Conservation (phyloP, 2,888 invertebrate genomes). For the Chloroclystis v-ata region DNA sequence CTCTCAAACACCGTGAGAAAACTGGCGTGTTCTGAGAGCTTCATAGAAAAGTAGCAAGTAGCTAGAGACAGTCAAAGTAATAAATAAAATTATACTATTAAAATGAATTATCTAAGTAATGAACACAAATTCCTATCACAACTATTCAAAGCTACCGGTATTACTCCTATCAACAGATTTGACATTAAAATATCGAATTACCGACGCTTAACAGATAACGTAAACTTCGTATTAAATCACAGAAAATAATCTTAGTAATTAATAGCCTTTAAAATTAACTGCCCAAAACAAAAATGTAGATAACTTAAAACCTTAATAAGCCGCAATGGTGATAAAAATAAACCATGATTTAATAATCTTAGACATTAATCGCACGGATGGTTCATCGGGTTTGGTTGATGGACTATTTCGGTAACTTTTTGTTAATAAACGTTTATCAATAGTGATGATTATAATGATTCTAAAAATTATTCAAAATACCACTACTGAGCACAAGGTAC, state of each 20-base stretch:
- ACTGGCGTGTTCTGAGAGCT: no score
- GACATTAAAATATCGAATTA: conserved; percentile 2
- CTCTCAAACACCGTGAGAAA: no score
- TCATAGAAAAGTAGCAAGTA: no score
- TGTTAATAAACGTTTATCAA: no score
- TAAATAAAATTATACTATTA: no score
- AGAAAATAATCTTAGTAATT: conserved; percentile 13
- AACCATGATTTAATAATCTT: neutral
- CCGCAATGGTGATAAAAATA: conserved; percentile 29
- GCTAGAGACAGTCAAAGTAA: no score
- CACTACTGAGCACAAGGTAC: no score
- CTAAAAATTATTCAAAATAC: no score
- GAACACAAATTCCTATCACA: neutral
- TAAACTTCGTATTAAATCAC: conserved; percentile 2
- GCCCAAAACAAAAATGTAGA: conserved; percentile 34
- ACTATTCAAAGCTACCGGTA: conserved; percentile 2
- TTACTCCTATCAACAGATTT: conserved; percentile 1
- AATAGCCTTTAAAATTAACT: conserved; percentile 34
- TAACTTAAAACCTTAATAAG: conserved; percentile 46
- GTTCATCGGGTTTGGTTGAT: no score
- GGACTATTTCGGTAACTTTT: no score
- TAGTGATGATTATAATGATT: no score
- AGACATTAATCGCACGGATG: conserved; percentile 15
- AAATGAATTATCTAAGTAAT: neutral
- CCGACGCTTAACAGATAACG: conserved; percentile 12